phyloP scores from a whole-genome alignment of 2,888 invertebrate species.

The Thymelicus lineola region DNA sequence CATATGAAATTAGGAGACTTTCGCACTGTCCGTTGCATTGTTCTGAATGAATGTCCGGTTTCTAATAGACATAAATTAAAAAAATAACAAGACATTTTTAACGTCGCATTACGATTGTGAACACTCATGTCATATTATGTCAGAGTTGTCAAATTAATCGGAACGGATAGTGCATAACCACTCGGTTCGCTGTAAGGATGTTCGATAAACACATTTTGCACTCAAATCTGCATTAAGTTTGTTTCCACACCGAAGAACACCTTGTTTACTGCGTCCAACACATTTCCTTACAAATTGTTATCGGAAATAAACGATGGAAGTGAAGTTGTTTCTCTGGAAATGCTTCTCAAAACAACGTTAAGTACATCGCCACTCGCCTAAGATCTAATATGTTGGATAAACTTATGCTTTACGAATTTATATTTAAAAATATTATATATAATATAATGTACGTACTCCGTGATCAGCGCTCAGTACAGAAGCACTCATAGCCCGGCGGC shows the following conservation, averaged over 20 bases:
- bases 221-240: slow-evolving; percentile 41
- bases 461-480: no score
- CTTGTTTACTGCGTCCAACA: slow-evolving; percentile 49
- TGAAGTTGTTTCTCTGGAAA: slow-evolving; percentile 68
- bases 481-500: no score
- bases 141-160: not conserved
- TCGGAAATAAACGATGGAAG: slow-evolving; percentile 64
- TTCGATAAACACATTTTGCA: slow-evolving; percentile 40
- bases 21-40: slow-evolving; percentile 23
- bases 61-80: no score
- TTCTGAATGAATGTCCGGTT: no score
- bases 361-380: slow-evolving; percentile 49
- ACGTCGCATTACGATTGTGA: no score
- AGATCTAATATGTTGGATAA: not conserved
- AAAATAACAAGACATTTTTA: not conserved
- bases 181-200: slow-evolving; percentile 26
- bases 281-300: slow-evolving; percentile 71
- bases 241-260: slow-evolving; percentile 44
- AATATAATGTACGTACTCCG: no score
- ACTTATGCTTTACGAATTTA: no score
- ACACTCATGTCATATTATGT: not conserved
- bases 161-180: slow-evolving; percentile 16
- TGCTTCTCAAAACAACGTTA: slow-evolving; percentile 56
- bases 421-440: no score
- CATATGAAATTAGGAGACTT: slow-evolving; percentile 20